These are phyloP conservation scores for Hycleus cichorii DNA, from an alignment of 1,140 invertebrate species.

Conservation along the genomic window DNA sequence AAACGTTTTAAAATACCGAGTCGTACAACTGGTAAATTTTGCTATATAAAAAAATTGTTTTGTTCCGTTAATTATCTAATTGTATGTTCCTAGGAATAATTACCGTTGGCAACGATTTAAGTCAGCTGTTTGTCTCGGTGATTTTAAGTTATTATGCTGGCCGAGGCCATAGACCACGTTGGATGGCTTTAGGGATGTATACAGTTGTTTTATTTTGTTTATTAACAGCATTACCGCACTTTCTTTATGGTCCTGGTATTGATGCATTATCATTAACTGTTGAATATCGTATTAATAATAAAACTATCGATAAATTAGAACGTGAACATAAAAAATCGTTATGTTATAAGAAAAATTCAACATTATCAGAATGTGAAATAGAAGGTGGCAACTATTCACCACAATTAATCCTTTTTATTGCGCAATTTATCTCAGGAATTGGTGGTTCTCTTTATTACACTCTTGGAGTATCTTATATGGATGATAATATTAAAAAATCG, in stretches of 20 bases:
- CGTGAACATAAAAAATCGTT: constrained; percentile 40
- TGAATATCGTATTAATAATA: constrained; percentile 49
- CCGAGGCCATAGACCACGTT: constrained; percentile 58
- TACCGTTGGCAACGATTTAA: constrained; percentile 62
- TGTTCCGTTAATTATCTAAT: constrained; percentile 1
- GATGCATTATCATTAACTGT: constrained; percentile 57
- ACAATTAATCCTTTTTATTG: constrained; percentile 53
- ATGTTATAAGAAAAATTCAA: constrained; percentile 29
- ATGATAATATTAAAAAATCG: constrained; percentile 62
- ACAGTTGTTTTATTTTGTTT: constrained; percentile 63
- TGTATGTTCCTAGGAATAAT: constrained; percentile 51
- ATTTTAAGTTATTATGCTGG: constrained; percentile 62
- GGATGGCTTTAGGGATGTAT: constrained; percentile 63
- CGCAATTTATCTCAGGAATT: constrained; percentile 59
- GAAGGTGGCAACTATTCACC: constrained; percentile 54
- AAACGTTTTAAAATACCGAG: constrained; percentile 75
- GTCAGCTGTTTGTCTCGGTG: constrained; percentile 50
- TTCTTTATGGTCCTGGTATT: constrained; percentile 63
- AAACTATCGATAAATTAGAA: constrained; percentile 38
- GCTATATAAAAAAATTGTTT: background rate
- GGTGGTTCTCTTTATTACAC: constrained; percentile 59
- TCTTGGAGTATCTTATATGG: constrained; percentile 63
- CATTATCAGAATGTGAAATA: constrained; percentile 44
- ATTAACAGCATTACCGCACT: constrained; percentile 62
- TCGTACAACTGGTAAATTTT: constrained; percentile 56